Conservation (phyloP, 2,888 invertebrate genomes). For the Atethmia centrago region DNA sequence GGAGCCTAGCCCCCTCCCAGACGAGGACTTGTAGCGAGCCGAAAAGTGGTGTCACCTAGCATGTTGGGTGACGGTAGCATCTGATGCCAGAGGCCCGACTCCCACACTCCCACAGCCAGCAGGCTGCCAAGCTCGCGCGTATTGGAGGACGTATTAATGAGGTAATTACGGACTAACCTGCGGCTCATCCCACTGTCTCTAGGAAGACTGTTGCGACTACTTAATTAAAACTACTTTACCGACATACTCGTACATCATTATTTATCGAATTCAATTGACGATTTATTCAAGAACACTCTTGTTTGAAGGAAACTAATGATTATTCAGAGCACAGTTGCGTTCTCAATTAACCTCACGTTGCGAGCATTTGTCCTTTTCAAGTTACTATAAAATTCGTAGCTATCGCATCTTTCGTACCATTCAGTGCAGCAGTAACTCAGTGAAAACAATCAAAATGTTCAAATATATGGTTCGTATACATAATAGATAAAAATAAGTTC, state of each 20-base stretch:
- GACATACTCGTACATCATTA: neutral
- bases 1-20: too few relatives aligned
- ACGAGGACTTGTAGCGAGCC: too few relatives aligned
- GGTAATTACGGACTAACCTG: too few relatives aligned
- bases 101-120: too few relatives aligned
- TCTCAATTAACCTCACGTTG: slow-evolving; percentile 66
- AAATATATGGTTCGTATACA: slow-evolving; percentile 80
- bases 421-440: slow-evolving; percentile 70
- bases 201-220: too few relatives aligned
- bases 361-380: slow-evolving; percentile 73
- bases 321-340: slow-evolving; percentile 64
- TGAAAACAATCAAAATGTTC: slow-evolving; percentile 80
- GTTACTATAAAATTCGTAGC: slow-evolving; percentile 74
- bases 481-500: neutral
- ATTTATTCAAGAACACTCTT: slow-evolving; percentile 23
- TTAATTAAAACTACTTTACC: neutral
- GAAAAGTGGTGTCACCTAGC: too few relatives aligned
- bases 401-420: slow-evolving; percentile 69
- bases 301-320: slow-evolving; percentile 60
- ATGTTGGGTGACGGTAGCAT: too few relatives aligned
- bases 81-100: too few relatives aligned
- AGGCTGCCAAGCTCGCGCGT: too few relatives aligned
- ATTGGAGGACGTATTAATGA: too few relatives aligned
- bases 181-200: too few relatives aligned
- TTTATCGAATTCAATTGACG: slow-evolving; percentile 8